Base-by-base conservation (phyloP, 2,113 vertebrate genomes). In the Rallus limicola region DNA sequence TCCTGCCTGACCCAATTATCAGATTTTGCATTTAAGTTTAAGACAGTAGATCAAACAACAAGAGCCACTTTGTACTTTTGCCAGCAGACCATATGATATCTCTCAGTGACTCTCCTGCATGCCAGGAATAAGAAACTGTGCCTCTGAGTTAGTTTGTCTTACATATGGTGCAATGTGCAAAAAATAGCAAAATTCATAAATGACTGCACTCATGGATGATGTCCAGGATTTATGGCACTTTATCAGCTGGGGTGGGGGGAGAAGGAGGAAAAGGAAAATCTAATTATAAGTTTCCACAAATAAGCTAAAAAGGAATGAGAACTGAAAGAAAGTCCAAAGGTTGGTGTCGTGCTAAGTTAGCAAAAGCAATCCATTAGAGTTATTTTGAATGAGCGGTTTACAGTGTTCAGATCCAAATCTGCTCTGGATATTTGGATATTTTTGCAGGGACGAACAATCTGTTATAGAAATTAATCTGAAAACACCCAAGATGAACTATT, bases 11-110 rank as follows among this genome's bases (percentile, higher is more conserved):
- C 97, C 98, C 97, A 98, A 98, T 98, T 98, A 98, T 98, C 98
- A 98, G 98, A 98, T 98, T 98, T 97, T 98, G 97, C 97, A 97
- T 98, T 98, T 98, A 93, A 98, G 97, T 98, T 98, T 98, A 98
- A 98, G 98, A 98, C 98, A 98, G 97, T 94, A 98, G 98, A 99
- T 99, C 98, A 99, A 98, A 99, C 98, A 80, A 88, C 77, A 52
- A 96, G 94, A 95, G 87, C 77, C 97, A 97, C 98, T 99, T 98
- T 99, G 98, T 99, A 99, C 98, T 99, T 78, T 48, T 98, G 98
- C 98, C 99, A 99, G 98, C 96, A 98, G 96, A 95, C 98, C 98
- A 99, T 98, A 98, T 98, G 98, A 98, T 98, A 97, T 98, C 98
- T 98, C 96, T 98, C 98, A 98, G 97, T 82, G 86, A 95, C 97